Evolutionary conservation across 2,888 invertebrate genomes (phyloP), one percentile per base, ranked within the genome.

Genomic region (Hypercompe scribonia): DNA sequence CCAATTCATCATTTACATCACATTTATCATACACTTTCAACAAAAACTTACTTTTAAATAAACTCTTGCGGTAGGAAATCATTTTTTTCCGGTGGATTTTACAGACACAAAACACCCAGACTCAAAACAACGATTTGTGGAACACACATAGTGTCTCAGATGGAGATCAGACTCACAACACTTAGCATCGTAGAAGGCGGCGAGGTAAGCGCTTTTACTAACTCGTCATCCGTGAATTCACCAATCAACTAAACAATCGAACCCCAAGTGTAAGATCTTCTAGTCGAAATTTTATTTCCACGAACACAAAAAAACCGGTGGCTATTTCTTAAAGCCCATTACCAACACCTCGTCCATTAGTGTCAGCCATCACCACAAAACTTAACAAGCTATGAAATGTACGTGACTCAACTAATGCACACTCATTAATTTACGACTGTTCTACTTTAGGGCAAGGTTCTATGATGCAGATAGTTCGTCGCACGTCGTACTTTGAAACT

Each of bases 321-420:
- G 13, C 42, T 63, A 73, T 73, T 64, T 72, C 64, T 72, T 67
- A 31, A 54, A 63, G 68, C 31, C n/a, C 58, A 61, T 70, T 66
- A 70, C 63, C 46, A 50, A 34, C 34, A 36, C 63, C 34, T 67
- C 66, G 67, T 71, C 73, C 76, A 76, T 76, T 76, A 73, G 71
- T 54, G 68, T 46, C 65, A 68, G 36, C 65, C 75, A 75, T 69
- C 76, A 50, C 61, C 72, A 76, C 76, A 73, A 66, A 76, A 76
- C 73, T 76, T 73, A 76, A 76, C 71, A 73, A 76, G 73, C 73
- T 76, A 76, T 76, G 76, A 71, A 76, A 72, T 46, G 72, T 67
- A 71, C 70, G 73, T 73, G 72, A 71, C 69, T 66, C 63, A 61
- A 75, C 71, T 74, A 74, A 74, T 71, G 74, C 39, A 69, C 63